phyloP scores from a whole-genome alignment of 35 echinoderm and acorn worm species.

The Apostichopus parvimensis region DNA sequence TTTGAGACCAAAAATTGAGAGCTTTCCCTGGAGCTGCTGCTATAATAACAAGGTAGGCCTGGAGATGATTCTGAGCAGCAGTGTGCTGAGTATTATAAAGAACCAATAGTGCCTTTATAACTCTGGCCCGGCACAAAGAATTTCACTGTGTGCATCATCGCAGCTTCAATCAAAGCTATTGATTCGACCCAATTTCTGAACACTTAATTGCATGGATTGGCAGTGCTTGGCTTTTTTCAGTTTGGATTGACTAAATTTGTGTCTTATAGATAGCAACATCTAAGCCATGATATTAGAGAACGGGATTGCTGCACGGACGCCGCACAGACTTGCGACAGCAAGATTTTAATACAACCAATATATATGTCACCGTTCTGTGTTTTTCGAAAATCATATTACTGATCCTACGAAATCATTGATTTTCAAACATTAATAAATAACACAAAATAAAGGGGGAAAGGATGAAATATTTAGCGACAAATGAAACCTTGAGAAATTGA shows the following conservation, averaged over 20 bases:
- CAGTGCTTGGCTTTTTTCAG: constrained; percentile 36
- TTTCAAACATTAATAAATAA: too few species aligned
- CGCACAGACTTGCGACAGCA: neutral
- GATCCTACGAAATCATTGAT: too few species aligned
- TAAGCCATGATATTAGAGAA: neutral
- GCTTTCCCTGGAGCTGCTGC: constrained; percentile 2
- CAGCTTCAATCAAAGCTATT: constrained; percentile 19
- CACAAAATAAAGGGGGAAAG: too few species aligned
- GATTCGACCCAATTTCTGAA: constrained; percentile 48
- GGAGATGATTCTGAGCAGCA: neutral
- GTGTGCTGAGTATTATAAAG: neutral
- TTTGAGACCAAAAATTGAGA: neutral
- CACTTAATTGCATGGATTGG: constrained; percentile 50
- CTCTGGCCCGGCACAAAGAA: neutral
- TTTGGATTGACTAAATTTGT: constrained; percentile 18
- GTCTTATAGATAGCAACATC: neutral
- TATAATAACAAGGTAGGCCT: constrained; percentile 2
- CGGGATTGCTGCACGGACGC: neutral
- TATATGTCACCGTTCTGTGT: too few species aligned
- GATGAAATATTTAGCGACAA: too few species aligned
- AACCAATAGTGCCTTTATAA: neutral
- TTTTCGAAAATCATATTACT: too few species aligned
- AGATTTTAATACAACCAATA: too few species aligned
- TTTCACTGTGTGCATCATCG: neutral
- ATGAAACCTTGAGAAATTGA: too few species aligned